Conservation (phyloP, 2,113 vertebrate species). For the Calyptommatus sinebrachiatus region DNA sequence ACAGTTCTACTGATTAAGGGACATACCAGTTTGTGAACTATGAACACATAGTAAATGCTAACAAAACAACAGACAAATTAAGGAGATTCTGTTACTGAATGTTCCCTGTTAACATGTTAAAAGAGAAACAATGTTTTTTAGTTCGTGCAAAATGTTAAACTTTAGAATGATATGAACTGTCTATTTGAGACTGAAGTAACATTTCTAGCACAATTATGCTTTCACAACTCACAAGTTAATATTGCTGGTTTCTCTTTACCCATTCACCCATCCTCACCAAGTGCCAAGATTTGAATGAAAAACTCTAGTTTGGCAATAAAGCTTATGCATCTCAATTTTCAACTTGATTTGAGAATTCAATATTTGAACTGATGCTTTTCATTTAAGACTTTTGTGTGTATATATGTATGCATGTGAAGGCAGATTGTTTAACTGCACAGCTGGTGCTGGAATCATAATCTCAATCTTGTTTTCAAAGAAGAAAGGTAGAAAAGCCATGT, state of each 20-base stretch:
- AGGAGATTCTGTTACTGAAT: conserved; percentile 31
- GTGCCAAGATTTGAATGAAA: conserved; percentile 18
- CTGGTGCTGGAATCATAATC: conserved; percentile 27
- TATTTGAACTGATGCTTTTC: conserved; percentile 38
- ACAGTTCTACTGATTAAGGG: conserved; percentile 51
- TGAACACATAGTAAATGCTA: conserved; percentile 36
- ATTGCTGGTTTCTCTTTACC: neutral
- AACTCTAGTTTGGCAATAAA: conserved; percentile 40
- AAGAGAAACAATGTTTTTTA: conserved; percentile 37
- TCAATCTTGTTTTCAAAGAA: conserved; percentile 23
- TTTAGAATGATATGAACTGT: conserved; percentile 49
- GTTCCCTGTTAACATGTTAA: conserved; percentile 14
- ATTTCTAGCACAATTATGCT: conserved; percentile 52
- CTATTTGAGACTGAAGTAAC: conserved; percentile 44
- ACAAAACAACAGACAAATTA: conserved; percentile 37
- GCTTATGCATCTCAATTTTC: conserved; percentile 46
- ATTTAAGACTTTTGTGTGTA: conserved; percentile 20
- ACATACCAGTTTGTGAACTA: conserved; percentile 37
- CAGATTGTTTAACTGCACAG: conserved; percentile 13
- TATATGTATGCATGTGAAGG: conserved; percentile 11
- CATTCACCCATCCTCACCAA: conserved; percentile 2
- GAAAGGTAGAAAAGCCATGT: conserved; percentile 10
- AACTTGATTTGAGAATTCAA: conserved; percentile 28
- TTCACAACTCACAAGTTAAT: conserved; percentile 12
- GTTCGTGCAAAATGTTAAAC: conserved; percentile 34